Percentiles rank a stretch among this genome's conserved stretches.
Evolutionary conservation across 2,113 vertebrate species (phyloP).

Genomic region (Corapipo altera): DNA sequence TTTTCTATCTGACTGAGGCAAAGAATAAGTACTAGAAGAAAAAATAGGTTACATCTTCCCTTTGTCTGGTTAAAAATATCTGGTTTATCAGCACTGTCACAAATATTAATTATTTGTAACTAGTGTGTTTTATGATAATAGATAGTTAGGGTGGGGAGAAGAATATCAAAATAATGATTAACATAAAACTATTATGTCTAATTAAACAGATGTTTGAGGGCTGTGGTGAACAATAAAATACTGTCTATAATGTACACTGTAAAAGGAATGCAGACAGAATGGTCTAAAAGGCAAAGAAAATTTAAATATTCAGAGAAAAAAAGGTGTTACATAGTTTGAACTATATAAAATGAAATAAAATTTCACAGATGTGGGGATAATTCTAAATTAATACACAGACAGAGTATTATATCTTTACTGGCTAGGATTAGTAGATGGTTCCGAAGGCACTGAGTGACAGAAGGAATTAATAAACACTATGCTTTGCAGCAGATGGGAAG

Average conservation of each 20-base stretch:
- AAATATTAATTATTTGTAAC: not conserved
- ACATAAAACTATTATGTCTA: not conserved
- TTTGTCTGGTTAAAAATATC: not conserved
- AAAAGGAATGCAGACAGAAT: not conserved
- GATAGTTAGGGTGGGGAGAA: not conserved
- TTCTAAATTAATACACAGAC: not conserved
- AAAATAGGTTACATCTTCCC: not conserved
- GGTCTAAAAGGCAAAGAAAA: not conserved
- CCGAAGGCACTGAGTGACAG: not conserved
- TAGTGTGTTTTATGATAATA: not conserved
- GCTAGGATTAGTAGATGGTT: not conserved
- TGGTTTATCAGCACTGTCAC: not conserved
- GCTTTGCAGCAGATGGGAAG: not conserved
- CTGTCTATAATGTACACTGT: not conserved
- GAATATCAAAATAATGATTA: not conserved
- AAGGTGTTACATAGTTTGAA: not conserved
- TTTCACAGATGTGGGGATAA: not conserved
- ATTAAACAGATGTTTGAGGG: not conserved
- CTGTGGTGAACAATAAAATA: not conserved
- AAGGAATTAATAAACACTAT: not conserved
- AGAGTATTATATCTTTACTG: not conserved
- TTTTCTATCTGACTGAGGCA: not conserved
- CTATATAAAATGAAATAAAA: not conserved
- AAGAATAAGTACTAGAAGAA: not conserved
- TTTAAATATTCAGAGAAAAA: accelerated